Percentiles rank a stretch among this genome's conserved stretches.
phyloP scores from a whole-genome alignment of 1,140 invertebrate species.

The Dendroctonus valens region DNA sequence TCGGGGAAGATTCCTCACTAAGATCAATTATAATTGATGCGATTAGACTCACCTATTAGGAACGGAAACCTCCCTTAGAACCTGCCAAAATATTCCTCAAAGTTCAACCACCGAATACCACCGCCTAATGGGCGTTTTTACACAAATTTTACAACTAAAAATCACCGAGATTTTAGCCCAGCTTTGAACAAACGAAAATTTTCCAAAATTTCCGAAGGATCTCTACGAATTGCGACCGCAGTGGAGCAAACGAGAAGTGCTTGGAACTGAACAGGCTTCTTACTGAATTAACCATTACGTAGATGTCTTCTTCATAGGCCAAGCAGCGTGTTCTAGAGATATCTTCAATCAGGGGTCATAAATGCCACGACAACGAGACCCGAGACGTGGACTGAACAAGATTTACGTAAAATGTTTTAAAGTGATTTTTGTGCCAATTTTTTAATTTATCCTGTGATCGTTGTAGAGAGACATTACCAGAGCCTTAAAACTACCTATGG shows the following conservation, averaged over 20 bases:
- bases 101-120: too few species aligned
- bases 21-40: too few species aligned
- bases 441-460: too few species aligned
- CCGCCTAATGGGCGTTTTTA: too few species aligned
- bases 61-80: too few species aligned
- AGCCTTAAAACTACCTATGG: too few species aligned
- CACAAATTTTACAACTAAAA: not conserved
- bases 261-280: constrained; percentile 2
- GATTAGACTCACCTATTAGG: too few species aligned
- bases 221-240: not conserved
- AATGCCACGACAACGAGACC: constrained; percentile 22
- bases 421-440: too few species aligned
- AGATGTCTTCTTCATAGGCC: constrained; percentile 28
- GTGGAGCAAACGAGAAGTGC: not conserved
- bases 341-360: constrained; percentile 31
- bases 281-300: constrained; percentile 20
- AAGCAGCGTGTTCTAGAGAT: constrained; percentile 18
- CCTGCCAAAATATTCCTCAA: too few species aligned
- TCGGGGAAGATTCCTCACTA: too few species aligned
- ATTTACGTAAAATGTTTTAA: not conserved
- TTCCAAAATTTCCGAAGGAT: too few species aligned
- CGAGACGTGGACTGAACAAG: constrained; percentile 1
- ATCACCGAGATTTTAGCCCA: not conserved
- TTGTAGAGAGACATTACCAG: too few species aligned
- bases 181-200: not conserved